Percentiles rank a stretch among this genome's conserved stretches.
phyloP scores from a whole-genome alignment of 2,888 invertebrate species.

The Serrognathus titanus region DNA sequence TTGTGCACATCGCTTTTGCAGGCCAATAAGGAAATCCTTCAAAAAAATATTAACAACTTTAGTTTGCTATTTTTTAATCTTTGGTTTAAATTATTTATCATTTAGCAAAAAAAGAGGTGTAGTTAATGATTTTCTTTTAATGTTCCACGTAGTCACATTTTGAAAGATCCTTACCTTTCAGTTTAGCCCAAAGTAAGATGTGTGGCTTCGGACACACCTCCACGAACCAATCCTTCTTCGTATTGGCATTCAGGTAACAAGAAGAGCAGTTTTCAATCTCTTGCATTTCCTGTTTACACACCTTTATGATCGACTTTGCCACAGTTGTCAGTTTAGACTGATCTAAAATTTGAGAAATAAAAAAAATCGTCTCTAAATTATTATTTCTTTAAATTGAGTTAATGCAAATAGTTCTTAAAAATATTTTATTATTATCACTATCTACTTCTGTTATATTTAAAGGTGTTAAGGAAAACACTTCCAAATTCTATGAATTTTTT shows the following conservation, averaged over 20 bases:
- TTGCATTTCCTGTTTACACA: conserved; percentile 82
- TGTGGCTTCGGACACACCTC: conserved; percentile 90
- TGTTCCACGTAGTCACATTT: neutral
- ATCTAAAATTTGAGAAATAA: conserved; percentile 52
- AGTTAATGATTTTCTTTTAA: no score
- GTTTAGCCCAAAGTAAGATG: conserved; percentile 90
- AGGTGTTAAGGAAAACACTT: no score
- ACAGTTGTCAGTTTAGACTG: conserved; percentile 73
- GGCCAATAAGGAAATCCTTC: conserved; percentile 94
- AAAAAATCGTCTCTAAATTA: no score
- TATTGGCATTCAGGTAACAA: conserved; percentile 85
- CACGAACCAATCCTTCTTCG: conserved; percentile 83
- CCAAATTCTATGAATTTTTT: no score
- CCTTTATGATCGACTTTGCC: conserved; percentile 76
- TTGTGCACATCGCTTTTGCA: conserved; percentile 81
- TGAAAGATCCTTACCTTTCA: conserved; percentile 63
- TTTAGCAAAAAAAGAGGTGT: no score
- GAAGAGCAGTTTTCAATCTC: conserved; percentile 93
- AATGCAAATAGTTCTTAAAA: no score
- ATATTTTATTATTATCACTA: no score
- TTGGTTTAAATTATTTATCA: no score
- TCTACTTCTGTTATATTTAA: no score
- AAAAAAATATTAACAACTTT: conserved; percentile 15
- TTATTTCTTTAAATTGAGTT: no score
- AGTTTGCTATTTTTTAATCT: neutral